Conservation (phyloP, 2,797 vertebrate genomes). For the Perodicticus potto region DNA sequence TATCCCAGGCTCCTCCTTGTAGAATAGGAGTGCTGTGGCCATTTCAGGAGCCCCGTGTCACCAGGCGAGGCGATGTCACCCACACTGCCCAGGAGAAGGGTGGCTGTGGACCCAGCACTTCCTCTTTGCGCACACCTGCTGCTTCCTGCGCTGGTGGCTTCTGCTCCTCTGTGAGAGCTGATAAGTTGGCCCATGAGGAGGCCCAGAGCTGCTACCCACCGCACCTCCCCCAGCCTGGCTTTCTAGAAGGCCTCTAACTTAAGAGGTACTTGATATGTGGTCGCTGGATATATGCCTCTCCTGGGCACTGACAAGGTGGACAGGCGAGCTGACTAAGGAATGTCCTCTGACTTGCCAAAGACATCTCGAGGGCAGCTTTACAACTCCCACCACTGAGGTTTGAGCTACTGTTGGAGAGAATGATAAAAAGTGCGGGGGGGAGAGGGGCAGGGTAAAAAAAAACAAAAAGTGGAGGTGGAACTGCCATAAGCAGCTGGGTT, state of each 20-base stretch:
- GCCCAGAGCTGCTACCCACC: background rate
- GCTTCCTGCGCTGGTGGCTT: conserved; percentile 59
- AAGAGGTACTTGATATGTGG: background rate
- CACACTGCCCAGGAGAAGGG: background rate
- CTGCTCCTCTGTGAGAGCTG: conserved; percentile 38
- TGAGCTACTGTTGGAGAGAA: background rate
- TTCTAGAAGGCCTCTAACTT: background rate
- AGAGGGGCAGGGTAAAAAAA: too few species aligned
- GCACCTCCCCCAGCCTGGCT: background rate
- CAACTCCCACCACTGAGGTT: background rate
- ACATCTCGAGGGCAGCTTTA: background rate
- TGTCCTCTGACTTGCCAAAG: background rate
- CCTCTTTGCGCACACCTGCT: conserved; percentile 59
- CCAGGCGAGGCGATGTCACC: background rate
- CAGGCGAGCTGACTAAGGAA: background rate
- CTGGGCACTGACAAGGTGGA: background rate
- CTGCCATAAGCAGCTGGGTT: rapidly evolving
- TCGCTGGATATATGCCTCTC: background rate
- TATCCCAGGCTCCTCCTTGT: background rate
- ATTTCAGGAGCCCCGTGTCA: background rate
- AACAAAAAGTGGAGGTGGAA: background rate
- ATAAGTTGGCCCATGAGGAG: background rate
- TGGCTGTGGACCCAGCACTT: background rate
- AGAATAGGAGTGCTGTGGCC: background rate
- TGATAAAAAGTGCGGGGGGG: background rate